Conservation (phyloP, 2,113 vertebrate genomes). For the Labeo rohita region DNA sequence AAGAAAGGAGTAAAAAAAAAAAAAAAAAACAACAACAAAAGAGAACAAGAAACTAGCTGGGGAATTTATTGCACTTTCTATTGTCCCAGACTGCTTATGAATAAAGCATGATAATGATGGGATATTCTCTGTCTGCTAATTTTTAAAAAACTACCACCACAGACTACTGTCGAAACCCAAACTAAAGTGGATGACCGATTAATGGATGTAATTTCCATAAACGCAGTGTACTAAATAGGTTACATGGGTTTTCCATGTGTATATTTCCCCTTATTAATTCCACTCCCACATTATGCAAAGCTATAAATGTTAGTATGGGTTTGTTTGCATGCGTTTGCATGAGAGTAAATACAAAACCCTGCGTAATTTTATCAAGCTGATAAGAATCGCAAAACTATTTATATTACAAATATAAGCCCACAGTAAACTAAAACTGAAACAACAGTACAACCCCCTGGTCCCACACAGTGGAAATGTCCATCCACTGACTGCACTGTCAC, state of each 20-base stretch:
- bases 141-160: not conserved
- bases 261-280: not conserved
- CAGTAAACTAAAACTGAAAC: constrained; percentile 24
- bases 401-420: not conserved
- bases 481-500: constrained; percentile 1
- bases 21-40: not conserved
- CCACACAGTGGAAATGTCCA: constrained; percentile 37
- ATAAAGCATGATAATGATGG: not conserved
- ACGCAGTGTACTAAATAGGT: not conserved
- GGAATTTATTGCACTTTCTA: constrained; percentile 16
- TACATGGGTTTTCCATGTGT: not conserved
- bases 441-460: constrained; percentile 4
- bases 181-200: not conserved
- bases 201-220: not conserved
- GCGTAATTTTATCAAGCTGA: not conserved
- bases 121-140: not conserved
- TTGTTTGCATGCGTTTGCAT: not conserved
- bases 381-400: constrained; percentile 8
- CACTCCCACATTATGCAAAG: not conserved
- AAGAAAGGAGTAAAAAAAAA: not conserved
- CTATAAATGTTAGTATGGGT: not conserved
- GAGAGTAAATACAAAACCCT: not conserved
- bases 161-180: not conserved
- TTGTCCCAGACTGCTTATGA: not conserved
- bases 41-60: not conserved